Evolutionary conservation across 2,888 invertebrate genomes (phyloP).

Genomic region (Seira musarum): DNA sequence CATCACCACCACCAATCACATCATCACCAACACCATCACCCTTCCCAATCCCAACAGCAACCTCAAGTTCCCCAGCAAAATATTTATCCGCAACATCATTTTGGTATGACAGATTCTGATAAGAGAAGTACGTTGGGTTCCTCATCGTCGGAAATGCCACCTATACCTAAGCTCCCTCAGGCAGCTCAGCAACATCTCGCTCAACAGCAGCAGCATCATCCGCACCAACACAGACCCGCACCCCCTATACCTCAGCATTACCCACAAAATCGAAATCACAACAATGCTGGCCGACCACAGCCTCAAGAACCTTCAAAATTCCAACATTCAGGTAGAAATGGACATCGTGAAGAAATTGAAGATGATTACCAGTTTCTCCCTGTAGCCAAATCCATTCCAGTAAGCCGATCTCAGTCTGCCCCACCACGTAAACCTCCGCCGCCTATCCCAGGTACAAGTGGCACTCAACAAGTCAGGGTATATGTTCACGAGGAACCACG

Average conservation of each 20-base stretch:
- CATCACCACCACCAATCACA: constrained; percentile 24
- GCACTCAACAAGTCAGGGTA: constrained; percentile 68
- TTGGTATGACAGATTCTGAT: constrained; percentile 25
- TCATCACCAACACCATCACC: constrained; percentile 9
- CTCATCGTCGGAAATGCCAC: constrained; percentile 42
- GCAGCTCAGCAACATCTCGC: constrained; percentile 38
- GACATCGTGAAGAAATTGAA: constrained; percentile 66
- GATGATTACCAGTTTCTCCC: constrained; percentile 70
- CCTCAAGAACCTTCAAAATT: constrained; percentile 33
- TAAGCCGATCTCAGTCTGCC: constrained; percentile 65
- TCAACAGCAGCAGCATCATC: constrained; percentile 34
- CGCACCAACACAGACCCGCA: constrained; percentile 6
- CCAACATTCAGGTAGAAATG: constrained; percentile 35
- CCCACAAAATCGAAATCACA: constrained; percentile 38
- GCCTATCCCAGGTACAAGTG: constrained; percentile 37
- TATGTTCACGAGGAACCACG: constrained; percentile 69
- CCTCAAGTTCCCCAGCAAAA: constrained; percentile 5
- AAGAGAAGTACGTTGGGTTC: constrained; percentile 18
- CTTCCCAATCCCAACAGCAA: constrained; percentile 18
- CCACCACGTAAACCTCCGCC: constrained; percentile 64
- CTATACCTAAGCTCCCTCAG: constrained; percentile 45
- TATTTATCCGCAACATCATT: constrained; percentile 31
- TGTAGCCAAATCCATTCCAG: constrained; percentile 44
- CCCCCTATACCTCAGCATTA: constrained; percentile 10
- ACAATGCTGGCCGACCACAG: constrained; percentile 29